Base-by-base conservation (phyloP, 1,140 invertebrate genomes). In the Drosophila kikkawai region DNA sequence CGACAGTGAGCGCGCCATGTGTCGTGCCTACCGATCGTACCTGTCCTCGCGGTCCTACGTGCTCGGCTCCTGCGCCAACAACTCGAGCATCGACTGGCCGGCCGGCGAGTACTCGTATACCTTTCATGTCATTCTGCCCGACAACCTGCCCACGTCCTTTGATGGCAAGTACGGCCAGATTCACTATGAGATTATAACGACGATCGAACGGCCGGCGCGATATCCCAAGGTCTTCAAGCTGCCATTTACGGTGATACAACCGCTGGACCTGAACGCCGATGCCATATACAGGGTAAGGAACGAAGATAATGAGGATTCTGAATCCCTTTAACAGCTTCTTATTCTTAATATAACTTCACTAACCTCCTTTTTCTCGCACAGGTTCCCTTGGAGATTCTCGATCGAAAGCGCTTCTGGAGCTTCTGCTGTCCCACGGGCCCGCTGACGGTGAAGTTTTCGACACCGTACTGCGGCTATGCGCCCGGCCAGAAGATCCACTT, bases 211-310 rank as follows among this genome's bases (percentile, higher is more conserved):
- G 53, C 95, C 96, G 45, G 96, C 95, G 95, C 95, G 95, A 45
- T 95, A 96, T 82, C 96, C 97, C 92, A 95, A 96, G 80, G 95
- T 96, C 79, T 94, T 94, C 50, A 96, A 96, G 93, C 94, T 94
- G 84, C 94, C 95, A 29, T 96, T 97, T 90, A 96, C 95, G 36
- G 95, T 97, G 44, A 94, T 96, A 50, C 94, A 95, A 74, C 94
- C 95, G n/a, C 94, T 96, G 59, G 96, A 97, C 93, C 94, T 97
- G 42, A 97, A 97, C 93, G 93, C 93, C 74, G 94, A 95, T 84
- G 79, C 91, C 34, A 91, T 91, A 17, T 92, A 92, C 58, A 88
- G 86, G 64, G 91, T 92, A 9, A 74, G 90, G 0, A 5, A n/a
- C 61, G 19, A 1, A 1, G 45, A 13, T 1, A 13, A 7, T 15